phyloP scores from a whole-genome alignment of 2,113 vertebrate genomes.

The Formicarius rufipectus region DNA sequence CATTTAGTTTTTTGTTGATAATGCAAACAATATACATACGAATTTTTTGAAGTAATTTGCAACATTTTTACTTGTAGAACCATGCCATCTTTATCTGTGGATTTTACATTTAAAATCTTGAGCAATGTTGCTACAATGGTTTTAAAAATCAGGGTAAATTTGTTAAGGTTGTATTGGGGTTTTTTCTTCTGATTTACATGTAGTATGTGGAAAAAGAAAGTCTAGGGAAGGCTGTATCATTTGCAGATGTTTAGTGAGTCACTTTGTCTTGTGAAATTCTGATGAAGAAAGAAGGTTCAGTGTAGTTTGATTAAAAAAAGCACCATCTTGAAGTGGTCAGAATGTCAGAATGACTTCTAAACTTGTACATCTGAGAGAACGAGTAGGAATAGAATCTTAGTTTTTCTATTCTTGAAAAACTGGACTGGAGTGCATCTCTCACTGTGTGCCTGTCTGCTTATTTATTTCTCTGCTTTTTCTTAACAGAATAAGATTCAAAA shows the following conservation, averaged over 20 bases:
- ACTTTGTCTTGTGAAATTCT: neutral
- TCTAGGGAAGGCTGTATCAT: neutral
- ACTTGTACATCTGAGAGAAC: neutral
- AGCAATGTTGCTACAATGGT: neutral
- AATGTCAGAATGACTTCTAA: neutral
- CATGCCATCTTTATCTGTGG: neutral
- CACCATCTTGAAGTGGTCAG: neutral
- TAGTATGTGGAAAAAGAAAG: neutral
- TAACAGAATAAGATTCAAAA: conserved; percentile 85
- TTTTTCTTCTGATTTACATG: neutral
- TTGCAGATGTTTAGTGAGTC: neutral
- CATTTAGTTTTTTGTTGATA: neutral
- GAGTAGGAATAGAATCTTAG: neutral
- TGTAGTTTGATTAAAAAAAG: neutral
- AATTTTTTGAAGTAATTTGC: neutral
- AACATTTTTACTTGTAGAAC: neutral
- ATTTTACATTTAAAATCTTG: neutral
- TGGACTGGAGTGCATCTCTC: neutral
- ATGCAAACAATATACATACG: neutral
- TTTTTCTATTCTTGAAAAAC: neutral
- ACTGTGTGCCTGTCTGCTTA: neutral
- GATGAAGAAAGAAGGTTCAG: neutral
- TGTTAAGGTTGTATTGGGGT: neutral
- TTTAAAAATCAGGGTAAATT: neutral
- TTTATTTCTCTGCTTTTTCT: neutral